Evolutionary conservation across 2,113 vertebrate species (phyloP), one percentile per base, ranked within the genome.

Genomic region (Rhinoptilus africanus): DNA sequence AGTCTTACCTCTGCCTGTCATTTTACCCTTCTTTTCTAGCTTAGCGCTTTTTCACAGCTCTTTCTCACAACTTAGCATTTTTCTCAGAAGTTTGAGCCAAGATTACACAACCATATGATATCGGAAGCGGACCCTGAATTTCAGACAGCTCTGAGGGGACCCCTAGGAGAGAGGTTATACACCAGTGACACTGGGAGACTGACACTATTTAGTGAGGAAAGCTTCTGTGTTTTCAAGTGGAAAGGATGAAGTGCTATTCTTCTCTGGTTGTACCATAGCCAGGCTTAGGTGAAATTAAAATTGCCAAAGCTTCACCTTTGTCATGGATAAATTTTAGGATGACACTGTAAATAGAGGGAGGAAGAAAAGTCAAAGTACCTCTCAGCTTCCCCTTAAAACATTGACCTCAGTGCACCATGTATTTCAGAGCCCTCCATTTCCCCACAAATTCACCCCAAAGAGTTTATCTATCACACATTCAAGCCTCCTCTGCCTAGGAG

Each of bases 1-100:
- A 94, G 34, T 68, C 62, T 45, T 78, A 89, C 81, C 59, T 89
- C 89, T 92, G 80, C 53, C 69, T 91, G 27, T 89, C 87, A 81
- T 89, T 89, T 89, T 69, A 82, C 35, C 22, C 32, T 71, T 81
- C 47, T 91, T 92, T 92, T 89, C 69, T 60, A 68, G 69, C 30
- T 85, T 74, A 75, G 69, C 43, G 39, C 39, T 93, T 95, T 91
- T 89, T 91, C 77, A 91, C 87, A 93, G 74, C 34, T 93, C 73
- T 60, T 73, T 82, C 89, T 94, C 81, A 93, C 57, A 88, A 53
- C 15, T 73, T 91, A 60, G 8, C 35, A 27, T 94, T 85, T 93
- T 88, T 73, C 30, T 82, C 45, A 39, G 53, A 89, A 72, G 48
- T 91, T 57, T 89, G 48, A 82, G 22, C 24, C 62, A 79, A 92